Conservation (phyloP, 1,140 invertebrate species). For the Aporrectodea caliginosa region DNA sequence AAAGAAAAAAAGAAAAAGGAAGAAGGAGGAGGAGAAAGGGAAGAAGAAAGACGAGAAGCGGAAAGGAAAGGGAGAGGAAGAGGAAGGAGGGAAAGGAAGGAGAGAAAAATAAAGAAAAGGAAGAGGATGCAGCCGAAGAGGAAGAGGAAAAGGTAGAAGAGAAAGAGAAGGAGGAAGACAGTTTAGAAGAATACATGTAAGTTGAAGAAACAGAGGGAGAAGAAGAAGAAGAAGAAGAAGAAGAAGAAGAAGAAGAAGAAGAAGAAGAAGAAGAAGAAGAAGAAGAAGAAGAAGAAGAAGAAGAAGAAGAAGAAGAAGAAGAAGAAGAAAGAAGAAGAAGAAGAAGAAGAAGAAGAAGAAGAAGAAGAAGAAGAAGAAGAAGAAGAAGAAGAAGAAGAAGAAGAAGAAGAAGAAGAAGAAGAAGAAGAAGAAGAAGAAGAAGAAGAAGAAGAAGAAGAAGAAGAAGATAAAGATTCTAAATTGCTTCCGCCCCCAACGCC, state of each 20-base stretch:
- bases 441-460: background rate
- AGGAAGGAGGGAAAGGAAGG: background rate
- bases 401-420: background rate
- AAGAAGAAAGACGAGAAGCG: background rate
- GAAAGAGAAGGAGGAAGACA: background rate
- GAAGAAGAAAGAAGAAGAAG: background rate
- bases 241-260: slow-evolving; percentile 3
- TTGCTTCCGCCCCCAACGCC: no score
- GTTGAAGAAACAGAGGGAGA: background rate
- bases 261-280: slow-evolving; percentile 2
- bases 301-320: slow-evolving; percentile 3
- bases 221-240: background rate
- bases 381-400: background rate
- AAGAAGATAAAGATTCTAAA: no score
- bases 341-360: background rate
- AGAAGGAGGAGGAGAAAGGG: background rate
- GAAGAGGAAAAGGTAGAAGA: background rate
- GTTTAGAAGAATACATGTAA: background rate
- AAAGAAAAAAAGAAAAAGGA: background rate
- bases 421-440: background rate
- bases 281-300: slow-evolving; percentile 2
- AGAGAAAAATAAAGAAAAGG: background rate
- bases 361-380: background rate
- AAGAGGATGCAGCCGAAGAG: background rate
- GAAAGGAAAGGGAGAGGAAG: background rate